Percentiles rank a stretch among this genome's conserved stretches.
Conservation (phyloP, 2,888 invertebrate species). For the Mimachlamys varia region DNA sequence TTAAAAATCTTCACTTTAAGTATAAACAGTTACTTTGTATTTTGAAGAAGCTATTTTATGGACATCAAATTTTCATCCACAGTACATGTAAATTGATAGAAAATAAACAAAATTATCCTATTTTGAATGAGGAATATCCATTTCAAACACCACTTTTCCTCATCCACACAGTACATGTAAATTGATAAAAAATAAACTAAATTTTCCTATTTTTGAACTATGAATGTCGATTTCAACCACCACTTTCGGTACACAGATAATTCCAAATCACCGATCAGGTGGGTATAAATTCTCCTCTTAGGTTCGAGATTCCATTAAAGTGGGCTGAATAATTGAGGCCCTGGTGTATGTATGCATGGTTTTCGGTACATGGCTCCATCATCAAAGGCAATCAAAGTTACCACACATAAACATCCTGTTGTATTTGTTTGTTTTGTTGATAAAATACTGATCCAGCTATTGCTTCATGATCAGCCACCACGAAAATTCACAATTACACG, state of each 20-base stretch:
- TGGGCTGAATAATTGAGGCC: not conserved
- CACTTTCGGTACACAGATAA: not conserved
- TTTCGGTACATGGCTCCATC: not conserved
- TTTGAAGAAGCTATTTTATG: not conserved
- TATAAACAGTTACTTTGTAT: no score
- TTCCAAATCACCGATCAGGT: not conserved
- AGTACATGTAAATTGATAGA: not conserved
- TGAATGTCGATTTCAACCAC: not conserved
- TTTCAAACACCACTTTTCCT: not conserved
- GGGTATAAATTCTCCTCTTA: not conserved
- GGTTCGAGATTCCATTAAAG: not conserved
- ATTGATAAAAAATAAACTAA: not conserved
- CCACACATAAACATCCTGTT: not conserved
- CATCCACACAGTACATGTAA: not conserved
- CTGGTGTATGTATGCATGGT: not conserved
- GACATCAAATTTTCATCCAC: not conserved
- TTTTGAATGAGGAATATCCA: not conserved
- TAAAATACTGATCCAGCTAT: not conserved
- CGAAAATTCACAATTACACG: not conserved
- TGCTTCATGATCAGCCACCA: not conserved
- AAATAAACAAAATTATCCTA: not conserved
- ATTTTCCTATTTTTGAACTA: not conserved
- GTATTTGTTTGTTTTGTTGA: not conserved
- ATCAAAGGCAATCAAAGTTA: not conserved
- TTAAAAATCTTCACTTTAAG: not conserved